These are phyloP conservation scores for Nestor notabilis DNA, from an alignment of 2,113 vertebrate genomes.

Conservation along the genomic window DNA sequence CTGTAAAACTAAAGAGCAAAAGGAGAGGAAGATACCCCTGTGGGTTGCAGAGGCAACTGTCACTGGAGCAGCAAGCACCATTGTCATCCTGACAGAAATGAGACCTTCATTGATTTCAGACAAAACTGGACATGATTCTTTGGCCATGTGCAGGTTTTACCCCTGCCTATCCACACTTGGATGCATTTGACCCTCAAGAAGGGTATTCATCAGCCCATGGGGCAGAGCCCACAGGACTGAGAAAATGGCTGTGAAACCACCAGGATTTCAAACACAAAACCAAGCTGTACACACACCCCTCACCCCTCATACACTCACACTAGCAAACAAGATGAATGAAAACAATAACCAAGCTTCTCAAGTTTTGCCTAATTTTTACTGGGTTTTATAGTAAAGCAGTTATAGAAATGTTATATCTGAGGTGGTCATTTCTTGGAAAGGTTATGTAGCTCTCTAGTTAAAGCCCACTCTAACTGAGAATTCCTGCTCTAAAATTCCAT, in stretches of 20 bases:
- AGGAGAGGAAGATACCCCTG: not conserved
- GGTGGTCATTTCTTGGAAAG: not conserved
- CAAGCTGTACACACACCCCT: not conserved
- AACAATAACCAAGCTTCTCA: not conserved
- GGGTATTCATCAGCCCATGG: not conserved
- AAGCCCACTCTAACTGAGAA: not conserved
- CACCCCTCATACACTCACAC: not conserved
- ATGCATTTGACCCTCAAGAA: not conserved
- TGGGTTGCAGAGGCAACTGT: not conserved
- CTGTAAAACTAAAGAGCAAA: not conserved
- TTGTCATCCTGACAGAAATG: not conserved
- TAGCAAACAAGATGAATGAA: not conserved
- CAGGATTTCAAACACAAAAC: not conserved
- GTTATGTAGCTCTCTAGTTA: not conserved
- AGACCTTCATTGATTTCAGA: not conserved
- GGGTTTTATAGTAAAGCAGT: not conserved
- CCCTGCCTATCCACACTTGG: not conserved
- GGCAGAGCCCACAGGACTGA: not conserved
- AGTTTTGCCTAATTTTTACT: not conserved
- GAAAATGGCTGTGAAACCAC: not conserved
- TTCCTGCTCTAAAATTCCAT: not conserved
- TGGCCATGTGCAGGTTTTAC: not conserved
- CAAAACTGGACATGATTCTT: not conserved
- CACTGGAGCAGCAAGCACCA: fast-evolving
- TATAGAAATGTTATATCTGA: not conserved